Evolutionary conservation across 2,888 invertebrate species (phyloP).

Genomic region (Dromius quadrimaculatus): DNA sequence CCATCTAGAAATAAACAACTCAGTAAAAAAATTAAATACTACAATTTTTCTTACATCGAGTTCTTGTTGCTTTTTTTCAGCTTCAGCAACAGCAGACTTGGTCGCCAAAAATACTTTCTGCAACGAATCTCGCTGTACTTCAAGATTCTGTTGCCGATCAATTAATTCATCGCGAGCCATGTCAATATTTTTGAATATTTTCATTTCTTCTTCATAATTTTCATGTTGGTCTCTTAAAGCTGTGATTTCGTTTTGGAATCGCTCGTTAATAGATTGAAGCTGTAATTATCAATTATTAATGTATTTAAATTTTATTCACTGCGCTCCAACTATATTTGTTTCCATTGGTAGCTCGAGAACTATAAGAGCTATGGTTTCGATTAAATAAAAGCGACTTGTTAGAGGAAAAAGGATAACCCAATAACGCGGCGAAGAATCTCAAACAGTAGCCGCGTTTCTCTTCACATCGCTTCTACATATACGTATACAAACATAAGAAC

Average conservation of each 20-base stretch:
- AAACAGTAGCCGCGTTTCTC: too few species aligned
- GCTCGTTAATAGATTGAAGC: slow-evolving; percentile 28
- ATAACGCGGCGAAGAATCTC: too few species aligned
- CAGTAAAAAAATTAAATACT: background rate
- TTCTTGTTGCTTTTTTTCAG: slow-evolving; percentile 54
- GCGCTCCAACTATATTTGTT: background rate
- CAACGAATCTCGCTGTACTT: slow-evolving; percentile 52
- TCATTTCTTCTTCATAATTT: slow-evolving; percentile 53
- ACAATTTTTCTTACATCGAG: slow-evolving; percentile 53
- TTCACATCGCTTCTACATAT: too few species aligned
- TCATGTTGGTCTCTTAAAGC: slow-evolving; percentile 52
- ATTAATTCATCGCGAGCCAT: slow-evolving; percentile 53
- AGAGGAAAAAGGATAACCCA: too few species aligned
- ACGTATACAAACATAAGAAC: too few species aligned
- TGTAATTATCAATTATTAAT: slow-evolving; percentile 5
- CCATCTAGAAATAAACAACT: slow-evolving; percentile 30
- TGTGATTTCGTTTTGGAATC: slow-evolving; percentile 51
- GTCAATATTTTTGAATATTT: slow-evolving; percentile 54
- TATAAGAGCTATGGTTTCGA: background rate
- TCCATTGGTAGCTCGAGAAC: background rate
- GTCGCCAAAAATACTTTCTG: slow-evolving; percentile 55
- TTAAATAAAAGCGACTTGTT: too few species aligned
- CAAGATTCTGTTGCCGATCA: slow-evolving; percentile 50
- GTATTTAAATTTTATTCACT: background rate
- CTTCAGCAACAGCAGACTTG: slow-evolving; percentile 55